These are phyloP conservation scores for Euphydryas editha DNA, from an alignment of 2,888 invertebrate genomes.

Conservation along the genomic window DNA sequence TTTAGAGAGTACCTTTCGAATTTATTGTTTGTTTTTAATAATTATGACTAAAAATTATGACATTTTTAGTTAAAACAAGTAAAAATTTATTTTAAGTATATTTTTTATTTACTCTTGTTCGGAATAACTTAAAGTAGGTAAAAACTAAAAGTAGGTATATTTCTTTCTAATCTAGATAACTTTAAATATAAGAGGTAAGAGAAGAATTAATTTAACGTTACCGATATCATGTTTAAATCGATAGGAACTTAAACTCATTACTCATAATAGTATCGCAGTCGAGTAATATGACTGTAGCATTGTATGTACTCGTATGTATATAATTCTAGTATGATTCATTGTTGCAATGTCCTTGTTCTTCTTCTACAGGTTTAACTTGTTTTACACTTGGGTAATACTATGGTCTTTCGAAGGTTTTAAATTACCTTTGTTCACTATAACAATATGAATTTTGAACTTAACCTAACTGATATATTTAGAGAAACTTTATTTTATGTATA, in stretches of 20 bases:
- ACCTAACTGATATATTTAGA: background rate
- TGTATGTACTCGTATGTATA: conserved; percentile 4
- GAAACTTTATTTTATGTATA: background rate
- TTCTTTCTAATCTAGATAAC: no score
- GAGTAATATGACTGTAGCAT: background rate
- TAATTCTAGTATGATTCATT: conserved; percentile 29
- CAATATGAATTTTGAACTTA: background rate
- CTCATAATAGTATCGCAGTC: background rate
- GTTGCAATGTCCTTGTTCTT: conserved; percentile 23
- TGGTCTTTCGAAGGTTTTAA: background rate
- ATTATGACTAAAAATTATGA: no score
- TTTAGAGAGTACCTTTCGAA: no score
- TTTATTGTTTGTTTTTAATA: no score
- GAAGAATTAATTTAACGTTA: background rate
- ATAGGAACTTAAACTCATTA: background rate
- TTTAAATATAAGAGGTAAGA: background rate
- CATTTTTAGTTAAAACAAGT: no score
- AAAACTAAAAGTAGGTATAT: no score
- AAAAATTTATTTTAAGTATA: no score
- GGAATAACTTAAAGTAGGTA: no score
- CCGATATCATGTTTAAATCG: background rate
- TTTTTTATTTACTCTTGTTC: no score
- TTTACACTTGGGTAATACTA: background rate
- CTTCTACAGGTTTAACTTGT: conserved; percentile 23
- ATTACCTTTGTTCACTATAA: conserved; percentile 4